Percentiles rank a stretch among this genome's conserved stretches.
These are phyloP conservation scores for Sapayoa aenigma DNA, from an alignment of 2,113 vertebrate genomes.

Conservation along the genomic window DNA sequence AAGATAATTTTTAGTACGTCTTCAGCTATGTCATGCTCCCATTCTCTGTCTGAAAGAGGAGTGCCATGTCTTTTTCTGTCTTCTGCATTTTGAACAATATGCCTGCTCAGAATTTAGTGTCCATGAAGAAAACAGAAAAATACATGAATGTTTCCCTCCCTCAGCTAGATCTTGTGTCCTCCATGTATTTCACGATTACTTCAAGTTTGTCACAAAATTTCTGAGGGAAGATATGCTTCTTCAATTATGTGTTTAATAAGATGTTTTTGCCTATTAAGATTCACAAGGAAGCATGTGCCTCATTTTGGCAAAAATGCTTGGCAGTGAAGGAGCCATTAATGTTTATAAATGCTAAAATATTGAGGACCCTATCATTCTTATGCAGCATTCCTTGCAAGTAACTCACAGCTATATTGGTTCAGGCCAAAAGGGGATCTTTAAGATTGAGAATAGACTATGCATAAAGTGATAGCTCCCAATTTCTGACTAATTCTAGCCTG, in stretches of 20 bases:
- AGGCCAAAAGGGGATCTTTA: background rate
- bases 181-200: background rate
- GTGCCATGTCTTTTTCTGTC: background rate
- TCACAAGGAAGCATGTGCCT: background rate
- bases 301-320: background rate
- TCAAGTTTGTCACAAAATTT: background rate
- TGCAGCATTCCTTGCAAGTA: background rate
- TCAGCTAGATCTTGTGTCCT: background rate
- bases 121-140: background rate
- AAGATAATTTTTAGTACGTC: background rate
- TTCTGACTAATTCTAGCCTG: background rate
- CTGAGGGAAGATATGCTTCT: background rate
- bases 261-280: background rate
- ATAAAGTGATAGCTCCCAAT: background rate
- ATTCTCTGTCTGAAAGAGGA: background rate
- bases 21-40: background rate
- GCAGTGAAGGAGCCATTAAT: background rate
- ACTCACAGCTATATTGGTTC: background rate
- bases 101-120: background rate
- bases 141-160: background rate
- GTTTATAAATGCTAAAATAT: background rate
- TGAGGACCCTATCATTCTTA: background rate
- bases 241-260: background rate
- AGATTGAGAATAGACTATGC: background rate
- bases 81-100: background rate